These are phyloP conservation scores for Saturnia pavonia DNA, from an alignment of 2,888 invertebrate species.

Conservation along the genomic window DNA sequence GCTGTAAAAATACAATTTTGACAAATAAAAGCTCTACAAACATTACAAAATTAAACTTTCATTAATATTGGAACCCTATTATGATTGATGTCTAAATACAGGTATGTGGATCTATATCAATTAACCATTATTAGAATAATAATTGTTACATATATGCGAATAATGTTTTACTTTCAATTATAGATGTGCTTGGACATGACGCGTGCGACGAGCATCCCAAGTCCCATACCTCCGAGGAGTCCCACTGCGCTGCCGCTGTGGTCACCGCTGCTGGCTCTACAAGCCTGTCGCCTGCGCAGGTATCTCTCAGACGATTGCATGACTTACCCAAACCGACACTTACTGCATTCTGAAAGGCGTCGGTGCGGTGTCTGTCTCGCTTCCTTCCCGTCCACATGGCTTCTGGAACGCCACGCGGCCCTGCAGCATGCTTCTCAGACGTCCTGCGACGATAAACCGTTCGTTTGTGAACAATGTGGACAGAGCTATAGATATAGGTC, in stretches of 20 bases:
- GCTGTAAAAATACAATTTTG: slow-evolving; percentile 93
- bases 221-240: slow-evolving; percentile 62
- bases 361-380: slow-evolving; percentile 93
- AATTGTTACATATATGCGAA: background rate
- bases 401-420: slow-evolving; percentile 92
- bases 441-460: slow-evolving; percentile 90
- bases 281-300: slow-evolving; percentile 73
- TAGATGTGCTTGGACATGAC: slow-evolving; percentile 78
- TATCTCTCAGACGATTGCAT: slow-evolving; percentile 78
- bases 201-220: slow-evolving; percentile 57
- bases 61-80: slow-evolving; percentile 33
- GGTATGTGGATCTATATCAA: slow-evolving; percentile 13
- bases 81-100: background rate
- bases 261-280: slow-evolving; percentile 75
- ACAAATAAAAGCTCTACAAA: slow-evolving; percentile 89
- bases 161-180: slow-evolving; percentile 33
- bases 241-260: slow-evolving; percentile 68
- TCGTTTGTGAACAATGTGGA: slow-evolving; percentile 95
- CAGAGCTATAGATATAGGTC: slow-evolving; percentile 94
- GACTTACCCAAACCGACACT: slow-evolving; percentile 67
- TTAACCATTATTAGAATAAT: slow-evolving; percentile 11
- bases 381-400: slow-evolving; percentile 93
- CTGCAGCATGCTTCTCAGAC: slow-evolving; percentile 88
- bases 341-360: slow-evolving; percentile 71
- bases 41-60: slow-evolving; percentile 70